Percentiles rank a stretch among this genome's conserved stretches.
Evolutionary conservation across 1,140 invertebrate genomes (phyloP).

Genomic region (Nixonia krombeini): DNA sequence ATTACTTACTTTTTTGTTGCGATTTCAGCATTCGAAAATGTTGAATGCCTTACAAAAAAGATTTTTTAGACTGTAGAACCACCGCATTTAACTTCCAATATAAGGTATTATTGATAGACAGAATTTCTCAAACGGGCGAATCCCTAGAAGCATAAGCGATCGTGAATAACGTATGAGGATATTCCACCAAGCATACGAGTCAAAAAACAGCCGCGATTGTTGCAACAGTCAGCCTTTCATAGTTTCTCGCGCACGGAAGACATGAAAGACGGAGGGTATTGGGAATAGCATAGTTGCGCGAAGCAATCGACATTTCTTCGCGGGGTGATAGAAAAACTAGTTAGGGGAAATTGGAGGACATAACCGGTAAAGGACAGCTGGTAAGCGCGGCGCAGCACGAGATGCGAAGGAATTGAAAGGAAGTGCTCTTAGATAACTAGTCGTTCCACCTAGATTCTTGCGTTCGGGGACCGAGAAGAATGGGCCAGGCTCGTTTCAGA

Average conservation of each 20-base stretch:
- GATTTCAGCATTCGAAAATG: too few species aligned
- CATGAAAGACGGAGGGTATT: slow-evolving; percentile 5
- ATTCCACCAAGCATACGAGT: too few species aligned
- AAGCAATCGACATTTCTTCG: slow-evolving; percentile 9
- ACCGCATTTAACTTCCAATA: too few species aligned
- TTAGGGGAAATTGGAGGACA: slow-evolving; percentile 54
- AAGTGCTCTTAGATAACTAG: slow-evolving; percentile 64
- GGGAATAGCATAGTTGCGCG: slow-evolving; percentile 15
- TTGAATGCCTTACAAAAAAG: too few species aligned
- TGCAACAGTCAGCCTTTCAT: slow-evolving; percentile 6
- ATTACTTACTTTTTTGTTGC: too few species aligned
- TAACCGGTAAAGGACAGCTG: slow-evolving; percentile 66
- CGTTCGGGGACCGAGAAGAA: slow-evolving; percentile 13
- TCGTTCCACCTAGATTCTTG: slow-evolving; percentile 26
- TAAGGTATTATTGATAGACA: too few species aligned
- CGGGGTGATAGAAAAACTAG: slow-evolving; percentile 49
- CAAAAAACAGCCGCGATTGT: too few species aligned
- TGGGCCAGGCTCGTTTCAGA: slow-evolving; percentile 31
- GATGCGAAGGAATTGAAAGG: slow-evolving; percentile 61
- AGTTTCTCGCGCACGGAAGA: slow-evolving; percentile 43
- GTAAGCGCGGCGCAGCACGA: slow-evolving; percentile 42
- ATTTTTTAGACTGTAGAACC: too few species aligned
- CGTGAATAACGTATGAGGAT: too few species aligned
- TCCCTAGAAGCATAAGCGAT: too few species aligned
- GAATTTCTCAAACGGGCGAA: too few species aligned